These are phyloP conservation scores for Naja naja DNA, from an alignment of 2,113 vertebrate genomes.

Conservation along the genomic window DNA sequence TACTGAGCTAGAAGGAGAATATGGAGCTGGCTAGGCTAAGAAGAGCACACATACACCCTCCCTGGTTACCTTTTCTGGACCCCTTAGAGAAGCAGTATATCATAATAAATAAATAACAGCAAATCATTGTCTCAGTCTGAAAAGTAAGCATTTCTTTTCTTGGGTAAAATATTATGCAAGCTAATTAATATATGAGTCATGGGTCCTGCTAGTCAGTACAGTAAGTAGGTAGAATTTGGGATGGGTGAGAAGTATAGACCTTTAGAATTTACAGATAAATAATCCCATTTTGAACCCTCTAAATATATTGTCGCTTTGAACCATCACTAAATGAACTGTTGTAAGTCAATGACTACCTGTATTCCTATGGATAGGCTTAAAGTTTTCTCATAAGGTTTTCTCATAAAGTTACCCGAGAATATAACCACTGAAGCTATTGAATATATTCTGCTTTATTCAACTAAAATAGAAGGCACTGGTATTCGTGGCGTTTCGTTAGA, in stretches of 20 bases:
- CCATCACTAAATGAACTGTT: not conserved
- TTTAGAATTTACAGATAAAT: not conserved
- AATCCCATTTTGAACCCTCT: not conserved
- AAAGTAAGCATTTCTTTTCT: too few relatives aligned
- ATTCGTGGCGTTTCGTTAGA: not conserved
- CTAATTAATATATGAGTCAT: not conserved
- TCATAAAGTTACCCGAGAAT: not conserved
- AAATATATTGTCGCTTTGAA: not conserved
- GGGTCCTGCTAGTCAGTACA: not conserved
- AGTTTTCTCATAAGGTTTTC: not conserved
- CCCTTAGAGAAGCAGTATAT: not conserved
- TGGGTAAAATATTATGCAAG: not conserved
- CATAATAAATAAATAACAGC: not conserved
- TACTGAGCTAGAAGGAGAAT: not conserved
- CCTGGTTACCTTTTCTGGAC: not conserved
- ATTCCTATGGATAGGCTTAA: not conserved
- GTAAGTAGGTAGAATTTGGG: not conserved
- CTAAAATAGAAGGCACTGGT: not conserved
- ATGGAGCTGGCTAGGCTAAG: not conserved
- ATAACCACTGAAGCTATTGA: not conserved
- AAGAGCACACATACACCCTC: not conserved
- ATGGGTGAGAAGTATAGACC: not conserved
- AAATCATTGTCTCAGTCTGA: not conserved
- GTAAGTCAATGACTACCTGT: not conserved
- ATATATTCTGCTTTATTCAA: not conserved